Base-by-base conservation (phyloP, 2,797 vertebrate species). In the Lophotriccus pileatus region DNA sequence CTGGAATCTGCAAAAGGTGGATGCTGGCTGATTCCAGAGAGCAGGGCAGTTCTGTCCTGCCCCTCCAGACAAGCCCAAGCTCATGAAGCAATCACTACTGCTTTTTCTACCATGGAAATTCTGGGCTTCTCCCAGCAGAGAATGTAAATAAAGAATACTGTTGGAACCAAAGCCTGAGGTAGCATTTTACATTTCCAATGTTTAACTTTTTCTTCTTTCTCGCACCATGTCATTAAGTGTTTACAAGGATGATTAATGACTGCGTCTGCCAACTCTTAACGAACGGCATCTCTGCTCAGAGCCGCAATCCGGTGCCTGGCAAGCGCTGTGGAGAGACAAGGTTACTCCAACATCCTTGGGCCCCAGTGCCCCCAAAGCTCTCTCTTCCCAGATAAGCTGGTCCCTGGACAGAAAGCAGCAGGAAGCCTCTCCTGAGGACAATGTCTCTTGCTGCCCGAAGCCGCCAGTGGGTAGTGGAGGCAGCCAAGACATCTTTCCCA, bases 181-280 rank as follows among this genome's bases (percentile, higher is more conserved):
- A 87, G 75, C 60, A 44, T 70, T 92, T 93, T 69, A 93, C 67
- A 78, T 66, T 90, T 84, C 44, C 25, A 60, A 37, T 56, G 84
- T 87, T 96, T 84, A 92, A 96, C 91, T 93, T 93, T 93, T 93
- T 44, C 89, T 72, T 96, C 87, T 69, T 69, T 90, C 89, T 87
- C 27, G 5, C 32, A 79, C 87, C 16, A 52, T 93, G 94, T 89
- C 96, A 96, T 93, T 93, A 96, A 94, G 94, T 91, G 94, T 95
- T 95, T 95, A 95, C 92, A 84, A 87, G 91, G 89, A 95, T 96
- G 96, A 96, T 96, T 96, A 96, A 96, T 91, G 95, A 89, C 91
- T 91, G 94, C 72, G 47, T 91, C 90, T 95, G 96, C 94, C 96
- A 94, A 83, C 75, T 56, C 24, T 41, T 96, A 95, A 92, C 50